Evolutionary conservation across 2,797 vertebrate genomes (phyloP).

Genomic region (Pygocentrus nattereri): DNA sequence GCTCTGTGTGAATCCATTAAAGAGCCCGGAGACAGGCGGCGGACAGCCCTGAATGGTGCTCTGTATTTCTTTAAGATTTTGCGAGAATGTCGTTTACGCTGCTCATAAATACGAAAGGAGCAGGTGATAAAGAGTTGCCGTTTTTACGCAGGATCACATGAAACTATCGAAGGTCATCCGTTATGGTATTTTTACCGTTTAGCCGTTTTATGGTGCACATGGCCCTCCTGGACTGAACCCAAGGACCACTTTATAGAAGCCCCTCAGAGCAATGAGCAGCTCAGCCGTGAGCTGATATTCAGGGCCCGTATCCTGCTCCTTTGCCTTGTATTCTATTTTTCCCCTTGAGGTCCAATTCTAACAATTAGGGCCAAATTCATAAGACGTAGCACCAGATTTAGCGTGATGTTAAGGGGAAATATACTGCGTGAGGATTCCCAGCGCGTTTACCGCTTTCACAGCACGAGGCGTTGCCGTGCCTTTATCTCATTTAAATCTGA

Average conservation of each 20-base stretch:
- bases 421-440: too few species aligned
- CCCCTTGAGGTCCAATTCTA: too few species aligned
- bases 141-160: slow-evolving; percentile 63
- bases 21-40: not conserved
- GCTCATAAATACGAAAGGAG: not conserved
- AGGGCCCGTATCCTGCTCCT: too few species aligned
- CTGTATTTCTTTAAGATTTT: not conserved
- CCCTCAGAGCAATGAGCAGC: too few species aligned
- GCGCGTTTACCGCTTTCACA: too few species aligned
- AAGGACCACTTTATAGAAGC: not conserved
- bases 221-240: not conserved
- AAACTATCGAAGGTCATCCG: slow-evolving; percentile 66
- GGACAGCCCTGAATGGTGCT: slow-evolving; percentile 6
- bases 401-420: too few species aligned
- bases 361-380: too few species aligned
- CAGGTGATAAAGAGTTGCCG: slow-evolving; percentile 57
- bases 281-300: too few species aligned
- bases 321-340: too few species aligned
- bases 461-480: too few species aligned
- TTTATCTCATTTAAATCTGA: too few species aligned
- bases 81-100: not conserved
- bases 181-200: slow-evolving; percentile 73
- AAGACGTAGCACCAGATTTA: too few species aligned
- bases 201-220: not conserved
- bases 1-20: not conserved